Percentiles rank a stretch among this genome's conserved stretches.
These are phyloP conservation scores for Arizona elegans DNA, from an alignment of 2,113 vertebrate genomes.

Conservation along the genomic window DNA sequence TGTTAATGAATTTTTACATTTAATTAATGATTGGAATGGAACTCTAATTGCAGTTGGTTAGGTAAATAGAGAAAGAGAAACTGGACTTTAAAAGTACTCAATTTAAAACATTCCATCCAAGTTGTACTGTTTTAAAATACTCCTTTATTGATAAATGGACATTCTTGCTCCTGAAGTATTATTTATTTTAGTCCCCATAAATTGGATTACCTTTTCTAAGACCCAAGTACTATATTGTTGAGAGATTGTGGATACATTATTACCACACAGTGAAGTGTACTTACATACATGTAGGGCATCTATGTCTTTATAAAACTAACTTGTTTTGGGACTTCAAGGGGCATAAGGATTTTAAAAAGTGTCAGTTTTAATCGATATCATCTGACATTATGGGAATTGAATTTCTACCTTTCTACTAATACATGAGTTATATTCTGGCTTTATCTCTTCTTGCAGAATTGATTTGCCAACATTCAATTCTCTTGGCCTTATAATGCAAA, in stretches of 20 bases:
- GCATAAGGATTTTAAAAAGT: constrained; percentile 58
- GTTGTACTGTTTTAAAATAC: constrained; percentile 2
- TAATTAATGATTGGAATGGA: background rate
- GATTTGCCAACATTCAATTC: constrained; percentile 70
- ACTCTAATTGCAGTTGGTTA: background rate
- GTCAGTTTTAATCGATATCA: constrained; percentile 72
- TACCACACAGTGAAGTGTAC: background rate
- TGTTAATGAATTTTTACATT: background rate
- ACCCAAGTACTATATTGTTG: constrained; percentile 24
- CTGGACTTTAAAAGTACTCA: background rate
- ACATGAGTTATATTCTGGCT: constrained; percentile 60
- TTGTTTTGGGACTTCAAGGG: constrained; percentile 58
- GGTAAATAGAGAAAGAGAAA: background rate
- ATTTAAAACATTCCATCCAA: constrained; percentile 37
- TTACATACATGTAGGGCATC: constrained; percentile 62
- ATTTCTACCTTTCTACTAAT: constrained; percentile 66
- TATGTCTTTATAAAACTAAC: constrained; percentile 47
- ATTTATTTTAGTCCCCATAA: background rate
- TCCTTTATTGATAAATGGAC: constrained; percentile 26
- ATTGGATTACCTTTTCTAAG: background rate
- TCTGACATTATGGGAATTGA: constrained; percentile 65
- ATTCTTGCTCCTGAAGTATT: background rate
- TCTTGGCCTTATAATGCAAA: constrained; percentile 81
- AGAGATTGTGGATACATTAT: constrained; percentile 33
- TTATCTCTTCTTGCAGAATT: constrained; percentile 77